A percentile compares a stretch with the other conserved stretches of the same genome.
Evolutionary conservation across 2,888 invertebrate species (phyloP).

Genomic region (Napeogenes inachia): DNA sequence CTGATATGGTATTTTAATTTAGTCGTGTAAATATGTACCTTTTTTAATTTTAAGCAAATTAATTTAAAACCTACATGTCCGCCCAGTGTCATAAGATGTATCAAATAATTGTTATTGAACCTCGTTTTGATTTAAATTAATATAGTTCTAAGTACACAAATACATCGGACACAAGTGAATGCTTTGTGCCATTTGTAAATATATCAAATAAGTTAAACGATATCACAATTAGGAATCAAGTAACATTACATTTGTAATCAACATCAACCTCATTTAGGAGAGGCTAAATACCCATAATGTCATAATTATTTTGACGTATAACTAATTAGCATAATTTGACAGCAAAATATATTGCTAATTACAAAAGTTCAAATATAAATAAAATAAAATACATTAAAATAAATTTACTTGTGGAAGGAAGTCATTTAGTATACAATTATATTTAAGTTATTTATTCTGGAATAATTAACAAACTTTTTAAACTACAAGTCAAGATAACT

Average conservation of each 20-base stretch:
- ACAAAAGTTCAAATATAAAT: background rate
- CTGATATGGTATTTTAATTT: conserved; percentile 10
- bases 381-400: conserved; percentile 2
- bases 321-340: too few relatives aligned
- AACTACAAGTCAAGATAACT: too few relatives aligned
- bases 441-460: conserved; percentile 70
- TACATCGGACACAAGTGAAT: conserved; percentile 63
- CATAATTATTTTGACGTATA: too few relatives aligned
- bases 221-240: conserved; percentile 12
- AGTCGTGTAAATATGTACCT: conserved; percentile 68
- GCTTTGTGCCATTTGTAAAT: conserved; percentile 64
- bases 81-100: conserved; percentile 66
- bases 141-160: conserved; percentile 25
- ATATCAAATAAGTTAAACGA: conserved; percentile 20
- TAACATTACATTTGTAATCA: background rate
- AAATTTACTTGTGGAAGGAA: conserved; percentile 33
- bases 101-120: conserved; percentile 22
- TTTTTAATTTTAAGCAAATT: conserved; percentile 34
- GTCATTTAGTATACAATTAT: conserved; percentile 59
- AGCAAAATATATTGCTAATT: too few relatives aligned
- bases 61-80: conserved; percentile 37
- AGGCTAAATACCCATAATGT: too few relatives aligned
- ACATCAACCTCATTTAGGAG: background rate
- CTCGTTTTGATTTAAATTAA: conserved; percentile 20
- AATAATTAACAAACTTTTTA: conserved; percentile 30